Base-by-base conservation (phyloP, 2,113 vertebrate species). In the Ifrita kowaldi region DNA sequence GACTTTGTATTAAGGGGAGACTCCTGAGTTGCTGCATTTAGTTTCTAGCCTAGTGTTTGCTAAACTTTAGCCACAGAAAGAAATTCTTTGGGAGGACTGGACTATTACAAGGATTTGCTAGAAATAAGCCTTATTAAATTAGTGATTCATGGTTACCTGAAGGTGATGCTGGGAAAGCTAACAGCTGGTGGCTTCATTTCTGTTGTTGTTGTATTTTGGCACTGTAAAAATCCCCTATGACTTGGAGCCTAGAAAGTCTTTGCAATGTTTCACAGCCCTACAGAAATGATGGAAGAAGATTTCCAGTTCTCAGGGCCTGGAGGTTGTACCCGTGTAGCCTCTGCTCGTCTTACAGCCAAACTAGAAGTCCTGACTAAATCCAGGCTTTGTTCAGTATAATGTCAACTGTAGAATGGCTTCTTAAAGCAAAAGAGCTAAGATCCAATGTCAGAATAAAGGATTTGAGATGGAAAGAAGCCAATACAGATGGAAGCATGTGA, bases 111-210 rank as follows among this genome's bases (percentile, higher is more conserved):
- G 17, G 47, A 53, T 79, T 83, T 71, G 64, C 30, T 49, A 73
- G 57, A 55, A 89, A 84, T 60, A 60, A 62, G 12, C 30, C 35
- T 44, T 74, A 35, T 6, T 77, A 33, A 90, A 77, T 68, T n/a
- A 41, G 56, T 74, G 53, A 83, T 65, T 84, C 9, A 18, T 64
- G 62, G 33, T 50, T 79, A 47, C 13, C 5, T 50, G 65, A 75
- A 90, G n/a, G 53, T 85, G 50, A 5, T 87, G 46, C 24, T 96
- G 80, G 71, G 17, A 74, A 86, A 92, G 37, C 20, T 37, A 65
- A 37, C 24, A 92, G 37, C 32, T 92, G 22, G 3, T 83, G 32
- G 32, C 60, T 64, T 76, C 0, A 3, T 7, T 30, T 21, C 14
- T 60, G 21, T 23, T n/a, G 2, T 10, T 60, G 19, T 67, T 84